These are phyloP conservation scores for Tyto alba DNA, from an alignment of 2,113 vertebrate genomes.

Conservation along the genomic window DNA sequence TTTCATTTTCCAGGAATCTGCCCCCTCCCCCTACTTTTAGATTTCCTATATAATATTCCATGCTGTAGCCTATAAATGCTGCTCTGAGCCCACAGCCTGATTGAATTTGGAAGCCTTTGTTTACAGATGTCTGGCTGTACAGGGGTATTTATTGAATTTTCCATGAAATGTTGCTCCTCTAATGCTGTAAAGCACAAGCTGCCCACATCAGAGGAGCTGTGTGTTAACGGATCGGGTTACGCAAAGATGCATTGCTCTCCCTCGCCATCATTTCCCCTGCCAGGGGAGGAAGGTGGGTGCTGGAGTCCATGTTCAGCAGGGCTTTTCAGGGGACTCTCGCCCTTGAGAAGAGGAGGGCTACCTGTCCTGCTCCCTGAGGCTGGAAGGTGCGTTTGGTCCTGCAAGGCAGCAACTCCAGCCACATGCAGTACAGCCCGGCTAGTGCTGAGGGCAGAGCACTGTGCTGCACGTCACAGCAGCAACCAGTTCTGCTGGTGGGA, in stretches of 20 bases:
- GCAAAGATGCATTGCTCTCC: conserved; percentile 68
- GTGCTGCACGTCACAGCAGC: not conserved
- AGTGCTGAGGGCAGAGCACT: not conserved
- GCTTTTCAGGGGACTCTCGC: not conserved
- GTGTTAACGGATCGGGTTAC: conserved; percentile 77
- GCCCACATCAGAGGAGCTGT: conserved; percentile 81
- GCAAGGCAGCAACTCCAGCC: not conserved
- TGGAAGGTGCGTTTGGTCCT: not conserved
- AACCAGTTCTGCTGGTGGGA: not conserved
- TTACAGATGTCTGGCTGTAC: conserved; percentile 88
- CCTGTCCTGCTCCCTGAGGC: not conserved
- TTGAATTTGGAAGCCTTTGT: conserved; percentile 87
- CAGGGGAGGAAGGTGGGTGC: not conserved
- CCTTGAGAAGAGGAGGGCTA: not conserved
- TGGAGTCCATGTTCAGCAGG: not conserved
- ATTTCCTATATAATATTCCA: conserved; percentile 80
- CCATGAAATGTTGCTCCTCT: conserved; percentile 88
- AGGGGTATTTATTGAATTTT: conserved; percentile 87
- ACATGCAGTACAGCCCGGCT: fast-evolving
- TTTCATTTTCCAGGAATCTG: conserved; percentile 74
- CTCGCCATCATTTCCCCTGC: not conserved
- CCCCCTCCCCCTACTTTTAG: conserved; percentile 66
- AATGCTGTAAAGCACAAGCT: conserved; percentile 85
- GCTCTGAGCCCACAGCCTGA: conserved; percentile 80
- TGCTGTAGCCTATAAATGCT: conserved; percentile 80